Conservation (phyloP, 2,888 invertebrate species). For the Pardosa pseudoannulata region DNA sequence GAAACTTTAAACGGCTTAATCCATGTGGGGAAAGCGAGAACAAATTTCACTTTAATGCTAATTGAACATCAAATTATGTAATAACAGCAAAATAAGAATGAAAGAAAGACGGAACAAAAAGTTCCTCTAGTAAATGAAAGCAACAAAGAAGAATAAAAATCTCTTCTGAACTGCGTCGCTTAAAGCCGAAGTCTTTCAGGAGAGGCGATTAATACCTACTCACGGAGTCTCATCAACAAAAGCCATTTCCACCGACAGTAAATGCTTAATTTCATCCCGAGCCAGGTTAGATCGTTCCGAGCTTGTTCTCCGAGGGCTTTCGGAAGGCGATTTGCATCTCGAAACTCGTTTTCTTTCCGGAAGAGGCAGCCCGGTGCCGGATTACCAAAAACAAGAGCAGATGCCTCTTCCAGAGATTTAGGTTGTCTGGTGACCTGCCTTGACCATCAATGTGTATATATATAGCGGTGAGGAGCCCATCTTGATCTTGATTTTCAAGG, state of each 20-base stretch:
- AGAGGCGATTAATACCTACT: neutral
- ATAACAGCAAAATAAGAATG: too few relatives aligned
- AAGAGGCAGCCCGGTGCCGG: neutral
- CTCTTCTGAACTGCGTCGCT: too few relatives aligned
- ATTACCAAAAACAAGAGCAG: neutral
- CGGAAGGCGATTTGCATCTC: neutral
- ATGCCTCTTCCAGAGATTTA: neutral
- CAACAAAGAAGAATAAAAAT: too few relatives aligned
- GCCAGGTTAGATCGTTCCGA: neutral
- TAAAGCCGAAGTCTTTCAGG: too few relatives aligned
- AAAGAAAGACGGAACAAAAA: too few relatives aligned
- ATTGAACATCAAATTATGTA: too few relatives aligned
- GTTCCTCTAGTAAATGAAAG: too few relatives aligned
- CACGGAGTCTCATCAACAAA: neutral
- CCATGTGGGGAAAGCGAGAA: too few relatives aligned
- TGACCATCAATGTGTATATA: neutral
- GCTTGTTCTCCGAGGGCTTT: neutral
- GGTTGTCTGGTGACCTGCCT: slow-evolving; percentile 11
- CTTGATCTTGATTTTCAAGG: slow-evolving; percentile 9
- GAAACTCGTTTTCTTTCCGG: slow-evolving; percentile 3
- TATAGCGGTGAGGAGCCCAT: neutral
- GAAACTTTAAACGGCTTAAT: too few relatives aligned
- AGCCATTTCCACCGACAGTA: neutral
- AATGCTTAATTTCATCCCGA: neutral
- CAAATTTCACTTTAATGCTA: too few relatives aligned